Evolutionary conservation across 2,888 invertebrate species (phyloP).

Genomic region (Chrysolina americana): DNA sequence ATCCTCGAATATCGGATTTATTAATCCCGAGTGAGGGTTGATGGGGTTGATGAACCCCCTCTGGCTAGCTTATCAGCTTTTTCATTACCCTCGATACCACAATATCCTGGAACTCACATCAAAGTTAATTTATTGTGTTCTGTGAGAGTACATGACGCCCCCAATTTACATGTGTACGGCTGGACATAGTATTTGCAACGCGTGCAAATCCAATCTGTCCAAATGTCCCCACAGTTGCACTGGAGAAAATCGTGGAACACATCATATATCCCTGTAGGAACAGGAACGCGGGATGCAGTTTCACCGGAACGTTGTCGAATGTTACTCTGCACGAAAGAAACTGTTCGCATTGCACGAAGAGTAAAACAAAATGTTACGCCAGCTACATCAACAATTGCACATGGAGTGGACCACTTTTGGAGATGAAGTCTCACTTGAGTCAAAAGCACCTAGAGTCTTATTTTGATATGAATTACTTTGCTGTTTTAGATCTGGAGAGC

Average conservation of each 20-base stretch:
- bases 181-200: too few relatives aligned
- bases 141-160: too few relatives aligned
- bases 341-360: neutral
- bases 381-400: neutral
- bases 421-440: constrained; percentile 10
- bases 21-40: too few relatives aligned
- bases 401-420: neutral
- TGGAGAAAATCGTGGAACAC: constrained; percentile 24
- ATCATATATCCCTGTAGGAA: constrained; percentile 17
- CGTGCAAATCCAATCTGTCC: too few relatives aligned
- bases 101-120: too few relatives aligned
- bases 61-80: too few relatives aligned
- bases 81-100: too few relatives aligned
- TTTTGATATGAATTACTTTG: neutral
- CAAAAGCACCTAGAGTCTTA: neutral
- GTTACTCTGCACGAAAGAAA: neutral
- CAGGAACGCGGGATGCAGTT: neutral
- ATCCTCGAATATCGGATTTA: too few relatives aligned
- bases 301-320: neutral
- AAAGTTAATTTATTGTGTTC: too few relatives aligned
- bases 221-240: constrained; percentile 24
- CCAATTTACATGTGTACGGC: too few relatives aligned
- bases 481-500: neutral
- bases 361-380: neutral
- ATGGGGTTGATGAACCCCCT: too few relatives aligned